Percentiles rank a stretch among this genome's conserved stretches.
Evolutionary conservation across 2,113 vertebrate species (phyloP).

Genomic region (Carlito syrichta): DNA sequence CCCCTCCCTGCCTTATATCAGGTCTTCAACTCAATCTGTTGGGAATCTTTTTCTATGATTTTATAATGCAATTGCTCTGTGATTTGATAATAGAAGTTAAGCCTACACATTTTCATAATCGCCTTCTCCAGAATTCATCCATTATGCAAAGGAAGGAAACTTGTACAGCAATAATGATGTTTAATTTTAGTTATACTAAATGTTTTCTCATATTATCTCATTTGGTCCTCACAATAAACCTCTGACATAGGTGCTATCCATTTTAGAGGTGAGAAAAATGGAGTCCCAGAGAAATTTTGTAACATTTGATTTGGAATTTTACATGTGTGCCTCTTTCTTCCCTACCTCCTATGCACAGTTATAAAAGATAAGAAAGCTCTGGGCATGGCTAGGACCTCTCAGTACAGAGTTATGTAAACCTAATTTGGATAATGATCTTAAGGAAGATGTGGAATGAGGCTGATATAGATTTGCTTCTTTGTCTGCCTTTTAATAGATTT

Average conservation of each 20-base stretch:
- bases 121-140: constrained; percentile 58
- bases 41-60: constrained; percentile 11
- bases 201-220: constrained; percentile 46
- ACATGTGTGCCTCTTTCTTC: too few relatives aligned
- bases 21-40: constrained; percentile 19
- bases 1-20: not conserved
- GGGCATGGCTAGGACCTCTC: not conserved
- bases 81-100: constrained; percentile 63
- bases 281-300: constrained; percentile 21
- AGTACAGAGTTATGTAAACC: not conserved
- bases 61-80: constrained; percentile 62
- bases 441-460: constrained; percentile 7
- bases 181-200: constrained; percentile 57
- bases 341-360: not conserved
- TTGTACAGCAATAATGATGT: constrained; percentile 36
- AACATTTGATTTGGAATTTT: not conserved
- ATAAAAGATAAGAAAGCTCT: not conserved
- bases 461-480: constrained; percentile 10
- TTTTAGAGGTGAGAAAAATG: constrained; percentile 42
- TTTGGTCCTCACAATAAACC: constrained; percentile 48
- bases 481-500: constrained; percentile 13
- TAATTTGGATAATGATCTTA: not conserved
- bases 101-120: constrained; percentile 72
- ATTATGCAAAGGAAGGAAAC: constrained; percentile 65
- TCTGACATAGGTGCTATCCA: constrained; percentile 26